Percentiles rank a stretch among this genome's conserved stretches.
Conservation (phyloP, 2,113 vertebrate species). For the Petrocephalus microphthalmus region DNA sequence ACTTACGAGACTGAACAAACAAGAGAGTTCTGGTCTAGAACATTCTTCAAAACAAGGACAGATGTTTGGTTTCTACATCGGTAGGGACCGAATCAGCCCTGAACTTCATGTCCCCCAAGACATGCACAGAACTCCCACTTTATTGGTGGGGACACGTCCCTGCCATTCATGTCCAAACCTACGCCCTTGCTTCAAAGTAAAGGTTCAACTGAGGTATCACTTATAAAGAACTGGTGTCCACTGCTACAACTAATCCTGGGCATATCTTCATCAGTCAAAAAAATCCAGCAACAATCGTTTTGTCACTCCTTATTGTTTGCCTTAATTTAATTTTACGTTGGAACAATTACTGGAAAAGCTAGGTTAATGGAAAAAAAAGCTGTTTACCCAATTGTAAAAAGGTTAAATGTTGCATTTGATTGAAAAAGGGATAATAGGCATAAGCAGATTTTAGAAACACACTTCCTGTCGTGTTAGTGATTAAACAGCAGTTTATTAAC, state of each 20-base stretch:
- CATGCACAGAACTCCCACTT: not conserved
- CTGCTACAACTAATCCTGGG: not conserved
- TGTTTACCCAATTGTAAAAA: not conserved
- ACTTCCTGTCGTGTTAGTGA: conserved; percentile 34
- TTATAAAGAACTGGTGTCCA: not conserved
- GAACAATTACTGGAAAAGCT: not conserved
- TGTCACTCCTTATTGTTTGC: not conserved
- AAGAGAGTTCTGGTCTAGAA: not conserved
- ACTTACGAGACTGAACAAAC: not conserved
- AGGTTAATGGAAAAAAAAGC: not conserved
- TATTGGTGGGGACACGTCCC: not conserved
- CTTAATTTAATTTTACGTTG: not conserved
- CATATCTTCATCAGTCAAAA: not conserved
- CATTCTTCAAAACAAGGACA: not conserved
- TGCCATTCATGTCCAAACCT: not conserved
- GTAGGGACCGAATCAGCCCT: not conserved
- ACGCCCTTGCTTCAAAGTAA: not conserved
- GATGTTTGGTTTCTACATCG: not conserved
- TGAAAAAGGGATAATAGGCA: conserved; percentile 10
- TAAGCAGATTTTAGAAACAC: conserved; percentile 14
- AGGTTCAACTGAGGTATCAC: not conserved
- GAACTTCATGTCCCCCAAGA: not conserved
- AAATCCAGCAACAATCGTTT: not conserved
- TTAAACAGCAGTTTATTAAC: conserved; percentile 31
- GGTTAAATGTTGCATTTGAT: conserved; percentile 11